Conservation (phyloP, 2,888 invertebrate genomes). For the Xestobium rufovillosum region DNA sequence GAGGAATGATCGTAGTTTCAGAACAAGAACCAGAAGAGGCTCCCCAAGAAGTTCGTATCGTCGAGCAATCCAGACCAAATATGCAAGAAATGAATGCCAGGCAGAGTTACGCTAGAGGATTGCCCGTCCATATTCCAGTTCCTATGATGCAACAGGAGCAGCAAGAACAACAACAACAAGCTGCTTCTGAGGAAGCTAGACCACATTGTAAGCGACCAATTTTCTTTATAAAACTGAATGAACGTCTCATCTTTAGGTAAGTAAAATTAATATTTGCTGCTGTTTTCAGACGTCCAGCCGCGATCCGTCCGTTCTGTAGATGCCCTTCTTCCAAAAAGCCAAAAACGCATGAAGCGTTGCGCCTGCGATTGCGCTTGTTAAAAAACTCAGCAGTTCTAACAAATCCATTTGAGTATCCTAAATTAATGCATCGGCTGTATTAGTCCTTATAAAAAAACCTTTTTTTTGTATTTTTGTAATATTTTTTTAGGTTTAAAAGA, state of each 20-base stretch:
- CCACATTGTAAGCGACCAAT: slow-evolving; percentile 63
- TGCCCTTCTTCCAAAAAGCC: slow-evolving; percentile 44
- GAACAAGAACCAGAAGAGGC: slow-evolving; percentile 28
- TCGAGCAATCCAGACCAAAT: slow-evolving; percentile 37
- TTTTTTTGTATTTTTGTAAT: too few species aligned
- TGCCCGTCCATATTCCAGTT: slow-evolving; percentile 41
- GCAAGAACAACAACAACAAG: slow-evolving; percentile 39
- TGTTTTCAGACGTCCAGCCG: slow-evolving; percentile 74
- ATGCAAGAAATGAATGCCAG: slow-evolving; percentile 39
- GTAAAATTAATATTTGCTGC: too few species aligned
- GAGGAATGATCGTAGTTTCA: slow-evolving; percentile 39
- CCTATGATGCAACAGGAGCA: slow-evolving; percentile 38
- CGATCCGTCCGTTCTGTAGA: slow-evolving; percentile 50
- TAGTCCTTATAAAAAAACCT: too few species aligned
- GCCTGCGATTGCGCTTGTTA: slow-evolving; percentile 67
- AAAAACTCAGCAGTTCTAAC: too few species aligned
- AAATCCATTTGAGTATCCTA: too few species aligned
- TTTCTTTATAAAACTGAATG: too few species aligned
- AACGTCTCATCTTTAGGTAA: slow-evolving; percentile 6
- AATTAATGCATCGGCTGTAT: too few species aligned
- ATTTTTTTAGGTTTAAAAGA: too few species aligned
- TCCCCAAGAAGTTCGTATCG: slow-evolving; percentile 27
- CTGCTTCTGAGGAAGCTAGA: slow-evolving; percentile 54
- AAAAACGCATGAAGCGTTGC: slow-evolving; percentile 66
- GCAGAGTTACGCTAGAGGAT: slow-evolving; percentile 38